phyloP scores from a whole-genome alignment of 2,797 vertebrate species.

The Mus caroli region DNA sequence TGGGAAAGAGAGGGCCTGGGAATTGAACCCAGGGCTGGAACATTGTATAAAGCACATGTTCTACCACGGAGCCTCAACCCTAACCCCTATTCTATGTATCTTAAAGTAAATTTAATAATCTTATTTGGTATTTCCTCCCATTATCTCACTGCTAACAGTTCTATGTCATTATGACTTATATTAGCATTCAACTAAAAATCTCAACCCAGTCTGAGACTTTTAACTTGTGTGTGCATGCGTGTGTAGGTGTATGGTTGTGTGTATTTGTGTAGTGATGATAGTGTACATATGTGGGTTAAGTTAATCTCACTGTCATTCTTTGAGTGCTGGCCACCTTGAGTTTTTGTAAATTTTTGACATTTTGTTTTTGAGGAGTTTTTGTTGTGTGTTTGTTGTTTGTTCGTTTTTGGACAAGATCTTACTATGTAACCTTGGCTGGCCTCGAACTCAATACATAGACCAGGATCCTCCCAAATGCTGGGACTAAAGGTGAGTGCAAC shows the following conservation, averaged over 20 bases:
- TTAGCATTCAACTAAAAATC: not conserved
- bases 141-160: not conserved
- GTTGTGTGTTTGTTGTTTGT: not conserved
- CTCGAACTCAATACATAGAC: not conserved
- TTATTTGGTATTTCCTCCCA: not conserved
- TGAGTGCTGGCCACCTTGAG: not conserved
- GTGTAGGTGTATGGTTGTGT: not conserved
- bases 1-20: not conserved
- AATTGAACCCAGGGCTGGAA: not conserved
- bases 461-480: not conserved
- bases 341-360: not conserved
- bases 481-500: not conserved
- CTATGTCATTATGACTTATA: not conserved
- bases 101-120: conserved; percentile 20
- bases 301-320: not conserved
- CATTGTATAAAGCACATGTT: not conserved
- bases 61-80: too few species aligned
- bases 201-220: not conserved
- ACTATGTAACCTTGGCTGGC: not conserved
- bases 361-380: not conserved
- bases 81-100: not conserved
- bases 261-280: not conserved
- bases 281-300: not conserved
- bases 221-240: not conserved
- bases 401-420: not conserved